Evolutionary conservation across 1,140 invertebrate genomes (phyloP).

Genomic region (Brachionus sp.): DNA sequence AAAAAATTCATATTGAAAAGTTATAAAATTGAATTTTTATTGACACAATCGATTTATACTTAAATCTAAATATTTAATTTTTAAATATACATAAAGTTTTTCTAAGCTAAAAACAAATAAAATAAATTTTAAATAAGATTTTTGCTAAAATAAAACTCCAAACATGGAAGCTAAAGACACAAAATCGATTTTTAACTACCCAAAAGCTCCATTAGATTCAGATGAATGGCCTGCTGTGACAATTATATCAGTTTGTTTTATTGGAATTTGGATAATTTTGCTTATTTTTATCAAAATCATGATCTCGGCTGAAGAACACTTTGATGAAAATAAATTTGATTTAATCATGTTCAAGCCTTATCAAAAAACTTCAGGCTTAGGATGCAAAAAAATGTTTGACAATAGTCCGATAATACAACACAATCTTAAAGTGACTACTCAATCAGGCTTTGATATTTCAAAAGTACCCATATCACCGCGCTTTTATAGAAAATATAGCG

Average conservation of each 20-base stretch:
- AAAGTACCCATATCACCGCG: not conserved
- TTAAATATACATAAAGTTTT: not conserved
- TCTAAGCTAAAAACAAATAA: not conserved
- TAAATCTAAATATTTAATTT: not conserved
- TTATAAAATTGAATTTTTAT: not conserved
- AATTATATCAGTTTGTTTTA: conserved; percentile 6
- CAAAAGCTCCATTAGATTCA: not conserved
- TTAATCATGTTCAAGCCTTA: conserved; percentile 9
- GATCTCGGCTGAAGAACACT: not conserved
- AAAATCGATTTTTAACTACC: conserved; percentile 8
- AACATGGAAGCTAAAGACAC: not conserved
- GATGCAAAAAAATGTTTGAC: not conserved
- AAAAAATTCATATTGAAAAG: not conserved
- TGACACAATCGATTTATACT: not conserved
- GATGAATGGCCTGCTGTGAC: conserved; percentile 1
- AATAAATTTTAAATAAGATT: not conserved
- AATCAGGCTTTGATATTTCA: conserved; percentile 12
- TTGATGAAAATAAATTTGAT: conserved; percentile 28
- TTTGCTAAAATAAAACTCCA: not conserved
- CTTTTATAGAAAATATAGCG: not conserved
- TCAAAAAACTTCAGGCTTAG: not conserved
- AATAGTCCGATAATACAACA: not conserved
- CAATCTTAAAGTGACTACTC: not conserved
- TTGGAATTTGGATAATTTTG: not conserved
- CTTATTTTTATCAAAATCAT: not conserved